These are phyloP conservation scores for Clupea harengus DNA, from an alignment of 2,113 vertebrate species.

Conservation along the genomic window DNA sequence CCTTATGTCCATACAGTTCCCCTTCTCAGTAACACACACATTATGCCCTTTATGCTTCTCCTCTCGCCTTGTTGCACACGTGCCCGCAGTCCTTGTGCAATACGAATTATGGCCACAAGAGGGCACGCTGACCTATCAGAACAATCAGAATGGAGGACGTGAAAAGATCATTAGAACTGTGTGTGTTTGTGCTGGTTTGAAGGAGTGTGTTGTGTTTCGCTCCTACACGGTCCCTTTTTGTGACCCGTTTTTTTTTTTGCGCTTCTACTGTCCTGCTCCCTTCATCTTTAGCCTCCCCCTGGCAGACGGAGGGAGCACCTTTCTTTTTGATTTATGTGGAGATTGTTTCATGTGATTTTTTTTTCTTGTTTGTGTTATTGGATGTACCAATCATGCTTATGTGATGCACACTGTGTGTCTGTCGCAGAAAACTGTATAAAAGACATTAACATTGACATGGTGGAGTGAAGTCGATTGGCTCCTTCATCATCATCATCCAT, in stretches of 20 bases:
- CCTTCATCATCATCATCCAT: too few relatives aligned
- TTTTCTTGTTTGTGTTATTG: conserved; percentile 3
- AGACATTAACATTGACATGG: background rate
- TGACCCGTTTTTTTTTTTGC: background rate
- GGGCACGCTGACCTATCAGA: background rate
- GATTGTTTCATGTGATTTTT: conserved; percentile 32
- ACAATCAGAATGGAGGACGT: background rate
- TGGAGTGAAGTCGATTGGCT: background rate
- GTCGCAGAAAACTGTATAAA: background rate
- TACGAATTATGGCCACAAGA: background rate
- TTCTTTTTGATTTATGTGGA: conserved; percentile 36
- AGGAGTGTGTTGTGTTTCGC: conserved; percentile 6
- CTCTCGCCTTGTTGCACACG: background rate
- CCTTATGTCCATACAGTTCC: background rate
- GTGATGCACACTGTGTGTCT: conserved; percentile 15
- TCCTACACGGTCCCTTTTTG: background rate
- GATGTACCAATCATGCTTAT: conserved; percentile 12
- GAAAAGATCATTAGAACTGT: background rate
- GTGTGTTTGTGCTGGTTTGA: conserved; percentile 6
- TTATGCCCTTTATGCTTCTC: background rate
- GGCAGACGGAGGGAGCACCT: background rate
- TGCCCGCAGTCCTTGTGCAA: background rate
- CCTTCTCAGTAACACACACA: conserved; percentile 3
- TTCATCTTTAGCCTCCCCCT: background rate
- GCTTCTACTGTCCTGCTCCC: background rate